Evolutionary conservation across 2,113 vertebrate genomes (phyloP), one percentile per base, ranked within the genome.

Genomic region (Noctilio leporinus): DNA sequence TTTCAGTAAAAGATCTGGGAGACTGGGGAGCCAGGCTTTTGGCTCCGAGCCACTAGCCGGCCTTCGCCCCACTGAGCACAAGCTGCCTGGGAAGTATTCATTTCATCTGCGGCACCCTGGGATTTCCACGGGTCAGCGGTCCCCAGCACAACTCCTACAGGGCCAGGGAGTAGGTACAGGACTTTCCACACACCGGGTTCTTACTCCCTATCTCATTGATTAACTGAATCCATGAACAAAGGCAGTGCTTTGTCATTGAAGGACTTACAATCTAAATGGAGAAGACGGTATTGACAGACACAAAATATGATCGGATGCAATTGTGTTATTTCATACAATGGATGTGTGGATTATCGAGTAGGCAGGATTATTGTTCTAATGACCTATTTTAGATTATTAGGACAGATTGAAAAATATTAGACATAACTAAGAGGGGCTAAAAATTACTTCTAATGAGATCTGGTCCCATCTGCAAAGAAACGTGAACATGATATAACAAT

Each of bases 91-190:
- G n/a, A n/a, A n/a, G n/a, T n/a, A n/a, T n/a, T n/a, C n/a, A n/a
- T n/a, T n/a, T n/a, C n/a, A n/a, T n/a, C n/a, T n/a, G n/a, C n/a
- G n/a, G n/a, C n/a, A n/a, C n/a, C n/a, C n/a, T n/a, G n/a, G n/a
- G n/a, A n/a, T n/a, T n/a, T n/a, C n/a, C n/a, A n/a, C n/a, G n/a
- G n/a, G n/a, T n/a, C n/a, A n/a, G n/a, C n/a, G n/a, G n/a, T n/a
- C n/a, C n/a, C n/a, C n/a, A n/a, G n/a, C n/a, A 12, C 8, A 28
- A 4, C 4, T 28, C 22, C 30, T 33, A 1, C 0, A 22, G 30
- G 72, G 17, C 17, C 17, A 24, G 15, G 17, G 3, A 82, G 19
- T 15, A 12, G 5, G 53, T 6, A 24, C 11, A 5, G 73, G 77
- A 15, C 47, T 62, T 75, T 43, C 57, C 73, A 65, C 38, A 1